Evolutionary conservation across 2,888 invertebrate genomes (phyloP).

Genomic region (Galerucella nymphaeae): DNA sequence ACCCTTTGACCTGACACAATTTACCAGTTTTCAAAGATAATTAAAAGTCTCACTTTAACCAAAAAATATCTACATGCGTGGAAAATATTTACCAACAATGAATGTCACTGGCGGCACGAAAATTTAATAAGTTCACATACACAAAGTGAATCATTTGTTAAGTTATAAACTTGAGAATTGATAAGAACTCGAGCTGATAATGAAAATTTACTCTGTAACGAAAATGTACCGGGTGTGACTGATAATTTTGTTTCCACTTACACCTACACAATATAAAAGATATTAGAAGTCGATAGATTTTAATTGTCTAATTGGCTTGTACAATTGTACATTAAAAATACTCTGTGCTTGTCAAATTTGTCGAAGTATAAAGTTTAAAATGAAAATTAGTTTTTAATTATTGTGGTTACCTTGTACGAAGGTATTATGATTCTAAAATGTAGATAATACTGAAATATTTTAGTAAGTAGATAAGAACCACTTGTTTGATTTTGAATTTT

Average conservation of each 20-base stretch:
- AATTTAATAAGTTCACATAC: constrained; percentile 18
- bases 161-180: neutral
- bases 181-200: constrained; percentile 5
- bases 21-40: neutral
- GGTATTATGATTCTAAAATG: neutral
- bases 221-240: neutral
- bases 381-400: neutral
- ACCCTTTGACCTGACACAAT: neutral
- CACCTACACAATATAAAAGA: too few relatives aligned
- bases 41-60: neutral
- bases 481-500: constrained; percentile 29
- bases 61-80: too few relatives aligned
- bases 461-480: constrained; percentile 27
- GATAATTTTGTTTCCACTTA: too few relatives aligned
- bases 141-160: constrained; percentile 6
- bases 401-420: neutral
- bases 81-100: constrained; percentile 35
- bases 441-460: constrained; percentile 2
- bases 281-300: too few relatives aligned
- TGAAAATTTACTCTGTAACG: constrained; percentile 8
- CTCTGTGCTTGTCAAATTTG: too few relatives aligned
- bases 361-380: too few relatives aligned
- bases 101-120: constrained; percentile 6
- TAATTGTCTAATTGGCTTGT: too few relatives aligned
- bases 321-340: too few relatives aligned